Evolutionary conservation across 2,888 invertebrate genomes (phyloP).

Genomic region (Cryptocheilus praepositus): DNA sequence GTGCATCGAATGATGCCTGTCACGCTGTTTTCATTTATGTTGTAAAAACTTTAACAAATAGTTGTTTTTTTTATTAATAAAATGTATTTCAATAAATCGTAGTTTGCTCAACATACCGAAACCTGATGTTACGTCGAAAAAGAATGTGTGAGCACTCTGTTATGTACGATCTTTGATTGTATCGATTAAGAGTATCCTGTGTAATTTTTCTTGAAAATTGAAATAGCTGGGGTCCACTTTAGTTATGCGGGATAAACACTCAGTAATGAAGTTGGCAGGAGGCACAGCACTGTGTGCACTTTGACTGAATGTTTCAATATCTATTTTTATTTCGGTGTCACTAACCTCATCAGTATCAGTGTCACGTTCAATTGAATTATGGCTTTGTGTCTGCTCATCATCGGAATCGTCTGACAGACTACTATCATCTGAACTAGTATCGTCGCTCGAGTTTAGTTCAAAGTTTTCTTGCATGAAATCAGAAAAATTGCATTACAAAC

Average conservation of each 20-base stretch:
- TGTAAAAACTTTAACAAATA: constrained; percentile 59
- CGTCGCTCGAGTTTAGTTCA: too few species aligned
- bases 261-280: background rate
- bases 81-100: constrained; percentile 49
- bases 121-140: too few species aligned
- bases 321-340: background rate
- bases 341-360: background rate
- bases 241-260: background rate
- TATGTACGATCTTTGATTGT: background rate
- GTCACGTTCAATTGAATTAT: background rate
- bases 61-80: constrained; percentile 59
- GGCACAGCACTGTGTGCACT: background rate
- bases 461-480: too few species aligned
- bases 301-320: background rate
- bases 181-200: constrained; percentile 36
- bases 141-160: too few species aligned
- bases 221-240: background rate
- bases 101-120: too few species aligned
- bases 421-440: too few species aligned
- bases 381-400: background rate
- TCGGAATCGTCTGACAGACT: background rate
- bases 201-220: constrained; percentile 28
- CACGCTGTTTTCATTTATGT: constrained; percentile 47
- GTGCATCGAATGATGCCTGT: constrained; percentile 11
- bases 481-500: too few species aligned